Evolutionary conservation across 2,797 vertebrate species (phyloP).

Genomic region (Meda fulgida): DNA sequence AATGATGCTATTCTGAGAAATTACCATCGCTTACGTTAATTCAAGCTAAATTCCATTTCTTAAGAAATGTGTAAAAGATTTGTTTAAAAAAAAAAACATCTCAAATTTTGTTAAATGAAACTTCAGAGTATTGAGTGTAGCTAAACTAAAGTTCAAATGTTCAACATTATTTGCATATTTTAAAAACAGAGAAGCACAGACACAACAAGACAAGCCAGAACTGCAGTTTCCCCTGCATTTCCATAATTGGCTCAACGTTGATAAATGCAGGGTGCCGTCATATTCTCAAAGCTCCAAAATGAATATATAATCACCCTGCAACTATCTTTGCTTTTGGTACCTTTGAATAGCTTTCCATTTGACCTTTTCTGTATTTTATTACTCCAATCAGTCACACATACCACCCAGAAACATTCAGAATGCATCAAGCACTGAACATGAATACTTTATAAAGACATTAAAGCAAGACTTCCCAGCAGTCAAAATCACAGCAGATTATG

Average conservation of each 20-base stretch:
- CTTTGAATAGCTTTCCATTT: slow-evolving; percentile 64
- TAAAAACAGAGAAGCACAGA: slow-evolving; percentile 13
- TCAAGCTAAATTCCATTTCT: neutral
- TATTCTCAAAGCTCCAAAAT: slow-evolving; percentile 23
- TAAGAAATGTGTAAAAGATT: neutral
- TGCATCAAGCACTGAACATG: slow-evolving; percentile 71
- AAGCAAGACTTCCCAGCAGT: slow-evolving; percentile 73
- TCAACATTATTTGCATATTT: slow-evolving; percentile 17
- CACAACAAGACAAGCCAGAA: slow-evolving; percentile 28
- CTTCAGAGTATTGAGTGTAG: neutral
- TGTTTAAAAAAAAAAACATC: neutral
- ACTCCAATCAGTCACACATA: slow-evolving; percentile 65
- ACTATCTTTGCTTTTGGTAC: slow-evolving; percentile 37
- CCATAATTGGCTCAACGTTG: slow-evolving; percentile 28
- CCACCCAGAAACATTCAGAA: slow-evolving; percentile 68
- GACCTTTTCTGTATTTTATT: slow-evolving; percentile 69
- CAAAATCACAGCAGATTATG: slow-evolving; percentile 71
- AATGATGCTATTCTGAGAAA: neutral
- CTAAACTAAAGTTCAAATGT: slow-evolving; percentile 19
- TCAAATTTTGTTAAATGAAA: slow-evolving; percentile 12
- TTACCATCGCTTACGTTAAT: too few relatives aligned
- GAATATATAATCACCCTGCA: slow-evolving; percentile 26
- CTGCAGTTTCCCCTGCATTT: slow-evolving; percentile 19
- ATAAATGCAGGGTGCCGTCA: slow-evolving; percentile 34
- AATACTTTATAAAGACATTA: slow-evolving; percentile 81